phyloP scores from a whole-genome alignment of 1,140 invertebrate species.

The Mya arenaria region DNA sequence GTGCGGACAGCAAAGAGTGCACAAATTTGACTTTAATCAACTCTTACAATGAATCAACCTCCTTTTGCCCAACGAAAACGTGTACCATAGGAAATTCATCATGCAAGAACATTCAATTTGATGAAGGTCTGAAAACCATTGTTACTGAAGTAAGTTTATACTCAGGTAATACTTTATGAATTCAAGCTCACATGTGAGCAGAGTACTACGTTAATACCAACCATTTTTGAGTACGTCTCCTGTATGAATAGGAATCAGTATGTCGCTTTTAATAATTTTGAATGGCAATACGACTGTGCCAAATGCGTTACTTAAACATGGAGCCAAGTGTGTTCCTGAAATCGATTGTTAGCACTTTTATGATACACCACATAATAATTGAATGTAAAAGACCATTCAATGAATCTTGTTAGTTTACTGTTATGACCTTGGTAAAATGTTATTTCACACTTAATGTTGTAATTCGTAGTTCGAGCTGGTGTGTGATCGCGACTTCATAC shows the following conservation, averaged over 20 bases:
- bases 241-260: not conserved
- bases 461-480: slow-evolving; percentile 67
- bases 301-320: not conserved
- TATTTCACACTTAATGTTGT: not conserved
- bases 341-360: not conserved
- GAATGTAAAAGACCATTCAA: not conserved
- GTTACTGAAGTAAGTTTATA: slow-evolving; percentile 19
- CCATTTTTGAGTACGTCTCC: too few species aligned
- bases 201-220: not conserved
- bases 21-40: too few species aligned
- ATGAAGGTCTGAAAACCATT: not conserved
- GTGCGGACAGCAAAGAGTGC: too few species aligned
- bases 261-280: not conserved
- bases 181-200: not conserved
- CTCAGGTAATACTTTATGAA: not conserved
- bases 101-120: not conserved
- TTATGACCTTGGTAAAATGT: not conserved
- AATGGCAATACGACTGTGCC: not conserved
- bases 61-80: not conserved
- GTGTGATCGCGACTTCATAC: slow-evolving; percentile 63
- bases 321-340: not conserved
- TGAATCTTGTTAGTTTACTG: not conserved
- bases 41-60: not conserved
- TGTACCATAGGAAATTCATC: not conserved
- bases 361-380: not conserved